Evolutionary conservation across 2,888 invertebrate genomes (phyloP).

Genomic region (Notocelia uddmanniana): DNA sequence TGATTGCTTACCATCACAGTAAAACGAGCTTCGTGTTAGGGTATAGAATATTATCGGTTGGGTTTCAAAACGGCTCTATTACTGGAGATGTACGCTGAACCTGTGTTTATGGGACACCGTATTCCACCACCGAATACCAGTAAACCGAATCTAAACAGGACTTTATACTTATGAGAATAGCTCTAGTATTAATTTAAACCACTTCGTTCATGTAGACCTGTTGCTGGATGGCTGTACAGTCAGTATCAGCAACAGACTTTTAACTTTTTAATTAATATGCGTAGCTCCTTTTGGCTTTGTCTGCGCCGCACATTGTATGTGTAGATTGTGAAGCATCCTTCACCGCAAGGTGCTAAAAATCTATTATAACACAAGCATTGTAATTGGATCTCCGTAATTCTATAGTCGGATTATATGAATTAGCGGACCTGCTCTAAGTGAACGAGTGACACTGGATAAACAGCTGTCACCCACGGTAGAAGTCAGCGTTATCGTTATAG

Average conservation of each 20-base stretch:
- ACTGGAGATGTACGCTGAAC: too few relatives aligned
- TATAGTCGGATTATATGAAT: constrained; percentile 34
- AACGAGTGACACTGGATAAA: constrained; percentile 23
- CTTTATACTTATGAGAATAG: too few relatives aligned
- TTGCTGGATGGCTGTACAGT: too few relatives aligned
- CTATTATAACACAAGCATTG: constrained; percentile 18
- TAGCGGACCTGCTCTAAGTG: constrained; percentile 32
- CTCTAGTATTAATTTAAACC: too few relatives aligned
- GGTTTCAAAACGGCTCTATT: neutral
- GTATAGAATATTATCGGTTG: neutral
- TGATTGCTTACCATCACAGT: neutral
- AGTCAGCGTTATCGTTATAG: neutral
- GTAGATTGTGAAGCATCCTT: neutral
- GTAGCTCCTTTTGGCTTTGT: too few relatives aligned
- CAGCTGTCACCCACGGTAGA: neutral
- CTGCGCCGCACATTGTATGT: too few relatives aligned
- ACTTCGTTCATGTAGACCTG: too few relatives aligned
- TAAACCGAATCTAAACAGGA: too few relatives aligned
- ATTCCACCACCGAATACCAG: too few relatives aligned
- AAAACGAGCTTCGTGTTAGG: neutral
- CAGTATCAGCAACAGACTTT: too few relatives aligned
- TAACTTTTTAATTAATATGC: too few relatives aligned
- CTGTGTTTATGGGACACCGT: too few relatives aligned
- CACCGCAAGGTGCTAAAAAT: constrained; percentile 21
- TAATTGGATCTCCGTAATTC: constrained; percentile 35